Evolutionary conservation across 2,797 vertebrate species (phyloP), one percentile per base, ranked within the genome.

Genomic region (Melopsittacus undulatus): DNA sequence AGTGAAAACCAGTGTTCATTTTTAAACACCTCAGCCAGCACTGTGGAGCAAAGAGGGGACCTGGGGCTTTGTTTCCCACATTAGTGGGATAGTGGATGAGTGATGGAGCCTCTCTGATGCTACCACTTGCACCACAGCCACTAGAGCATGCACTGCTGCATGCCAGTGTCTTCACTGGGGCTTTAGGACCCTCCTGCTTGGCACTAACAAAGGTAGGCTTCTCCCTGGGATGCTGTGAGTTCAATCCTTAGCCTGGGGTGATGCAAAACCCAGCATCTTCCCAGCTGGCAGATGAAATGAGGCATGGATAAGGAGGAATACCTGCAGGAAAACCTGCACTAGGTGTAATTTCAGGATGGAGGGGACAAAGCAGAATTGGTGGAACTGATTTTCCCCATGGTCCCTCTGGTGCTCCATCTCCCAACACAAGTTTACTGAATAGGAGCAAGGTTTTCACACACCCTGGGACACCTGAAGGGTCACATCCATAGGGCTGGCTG

Each of bases 131-230:
- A 5, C 23, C 21, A 45, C 34, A 9, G 1, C 18, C 19, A 0
- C 18, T 14, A 1, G 12, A 21, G 14, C 19, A 10, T 0, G 24
- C 63, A 14, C 11, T 1, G 1, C 18, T 27, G n/a, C 5, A 0
- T 49, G 17, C 24, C 49, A 2, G 2, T 2, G 46, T 38, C 79
- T 21, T 40, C 67, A 0, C 9, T 19, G 8, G 10, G 42, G 32
- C 67, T 49, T 7, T 2, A 2, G 64, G 26, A 49, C 10, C 13
- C 17, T 75, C 79, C 30, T 5, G 29, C 6, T 2, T 21, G 40
- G 52, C 36, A 6, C 19, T 11, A 26, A 5, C 74, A 68, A 12
- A 27, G 51, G 40, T 17, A 72, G 48, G 48, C 2, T 36, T 20
- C 69, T 70, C 40, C 57, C 38, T 2, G 6, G 23, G 59, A 23